Conservation (phyloP, 2,113 vertebrate species). For the Aleadryas rufinucha region DNA sequence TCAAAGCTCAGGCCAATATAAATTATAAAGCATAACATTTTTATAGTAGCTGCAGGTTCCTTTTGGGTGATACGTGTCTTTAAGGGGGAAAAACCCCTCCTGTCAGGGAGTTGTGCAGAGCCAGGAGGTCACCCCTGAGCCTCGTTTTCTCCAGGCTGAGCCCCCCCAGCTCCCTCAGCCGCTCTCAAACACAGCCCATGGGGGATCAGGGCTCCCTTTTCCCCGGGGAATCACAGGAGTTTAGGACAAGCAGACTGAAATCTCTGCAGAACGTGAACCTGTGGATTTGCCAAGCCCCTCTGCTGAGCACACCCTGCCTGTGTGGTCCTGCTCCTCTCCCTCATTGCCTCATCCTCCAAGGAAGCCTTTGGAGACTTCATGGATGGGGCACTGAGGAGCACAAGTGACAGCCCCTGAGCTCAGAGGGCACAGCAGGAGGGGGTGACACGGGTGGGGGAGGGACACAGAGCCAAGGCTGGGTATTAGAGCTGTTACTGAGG, state of each 20-base stretch:
- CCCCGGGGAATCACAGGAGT: neutral
- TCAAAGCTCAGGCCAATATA: neutral
- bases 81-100: neutral
- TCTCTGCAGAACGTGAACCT: neutral
- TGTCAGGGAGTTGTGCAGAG: neutral
- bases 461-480: neutral
- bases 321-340: fast-evolving
- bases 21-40: neutral
- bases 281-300: fast-evolving
- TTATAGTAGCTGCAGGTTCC: neutral
- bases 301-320: neutral
- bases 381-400: neutral
- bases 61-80: neutral
- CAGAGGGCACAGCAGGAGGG: neutral
- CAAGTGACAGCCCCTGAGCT: no score
- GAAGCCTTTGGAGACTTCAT: no score
- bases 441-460: neutral
- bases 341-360: neutral
- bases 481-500: neutral
- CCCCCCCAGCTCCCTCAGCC: neutral
- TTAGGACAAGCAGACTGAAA: neutral
- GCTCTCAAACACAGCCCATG: neutral
- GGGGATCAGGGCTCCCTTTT: neutral
- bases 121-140: neutral
- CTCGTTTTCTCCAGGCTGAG: neutral